Evolutionary conservation across 2,888 invertebrate genomes (phyloP), one percentile per base, ranked within the genome.

Genomic region (Leucophenga montana): DNA sequence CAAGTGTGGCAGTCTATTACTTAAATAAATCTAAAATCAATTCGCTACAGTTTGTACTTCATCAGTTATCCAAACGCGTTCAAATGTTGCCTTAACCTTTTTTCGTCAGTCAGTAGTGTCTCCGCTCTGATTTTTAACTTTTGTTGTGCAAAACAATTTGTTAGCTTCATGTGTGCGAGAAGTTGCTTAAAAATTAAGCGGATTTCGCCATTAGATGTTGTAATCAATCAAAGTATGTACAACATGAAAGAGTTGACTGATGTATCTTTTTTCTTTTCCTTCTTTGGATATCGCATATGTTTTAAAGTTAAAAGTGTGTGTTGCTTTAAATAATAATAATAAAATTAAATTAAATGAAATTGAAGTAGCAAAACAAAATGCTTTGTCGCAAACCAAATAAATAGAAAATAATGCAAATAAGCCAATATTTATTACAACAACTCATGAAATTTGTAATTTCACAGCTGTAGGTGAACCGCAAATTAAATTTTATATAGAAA

Each of bases 11-110:
- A 39, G 46, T 27, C 14, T 48, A 64, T 64, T 64, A 64, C 62
- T 64, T 64, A 64, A 64, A 64, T 64, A 64, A 64, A 64, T 64
- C 44, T 39, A 64, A 64, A 64, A 64, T 64, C 62, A 48, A 64
- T 64, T 39, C 39, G 39, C 39, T 39, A 39, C 39, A 39, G 39
- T 39, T 39, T 39, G 39, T 39, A 39, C 39, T 39, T 39, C 39
- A 39, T 39, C 39, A 39, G 39, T 39, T 39, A 39, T 39, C 39
- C 33, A 33, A 33, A 33, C 33, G 33, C 33, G 33, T 33, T 33
- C 33, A 33, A 33, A n/a, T 48, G 48, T 16, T 48, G 13, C 48
- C 11, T 48, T 48, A 48, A 48, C 48, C 50, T n/a, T 50, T 50
- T 50, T 18, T 18, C 13, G 50, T 50, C 6, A 6, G n/a, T 16